A percentile compares a stretch with the other conserved stretches of the same genome.
Conservation (phyloP, 2,113 vertebrate species). For the Anhinga anhinga region DNA sequence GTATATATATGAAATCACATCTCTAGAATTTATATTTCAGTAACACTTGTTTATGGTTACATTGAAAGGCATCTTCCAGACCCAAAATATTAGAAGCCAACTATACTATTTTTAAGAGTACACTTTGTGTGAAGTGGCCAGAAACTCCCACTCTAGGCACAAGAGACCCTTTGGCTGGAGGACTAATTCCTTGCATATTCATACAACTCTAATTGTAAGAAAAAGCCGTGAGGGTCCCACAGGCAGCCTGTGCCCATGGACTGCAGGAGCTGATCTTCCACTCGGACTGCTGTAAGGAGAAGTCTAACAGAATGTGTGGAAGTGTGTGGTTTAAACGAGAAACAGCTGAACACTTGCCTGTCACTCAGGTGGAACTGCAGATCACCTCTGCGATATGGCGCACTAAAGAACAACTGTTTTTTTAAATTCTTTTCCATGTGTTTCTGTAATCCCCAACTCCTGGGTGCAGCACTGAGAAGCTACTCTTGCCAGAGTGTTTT, state of each 20-base stretch:
- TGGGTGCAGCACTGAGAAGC: background rate
- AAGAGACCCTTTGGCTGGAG: background rate
- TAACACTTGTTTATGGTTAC: background rate
- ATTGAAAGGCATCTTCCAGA: background rate
- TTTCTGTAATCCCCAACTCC: too few relatives aligned
- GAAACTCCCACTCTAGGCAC: background rate
- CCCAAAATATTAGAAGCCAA: background rate
- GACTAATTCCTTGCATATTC: background rate
- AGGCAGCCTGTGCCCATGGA: background rate
- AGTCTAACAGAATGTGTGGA: background rate
- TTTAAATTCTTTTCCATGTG: too few relatives aligned
- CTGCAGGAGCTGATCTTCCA: background rate
- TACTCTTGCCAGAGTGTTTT: background rate
- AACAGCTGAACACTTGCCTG: too few relatives aligned
- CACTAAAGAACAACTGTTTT: background rate
- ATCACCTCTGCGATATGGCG: background rate
- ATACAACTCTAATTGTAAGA: background rate
- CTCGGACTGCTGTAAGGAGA: background rate
- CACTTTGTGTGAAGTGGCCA: background rate
- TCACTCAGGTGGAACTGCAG: too few relatives aligned
- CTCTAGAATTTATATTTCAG: background rate
- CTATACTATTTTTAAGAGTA: background rate
- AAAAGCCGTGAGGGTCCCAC: background rate
- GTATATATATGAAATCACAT: background rate
- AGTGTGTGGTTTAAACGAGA: background rate